A percentile compares a stretch with the other conserved stretches of the same genome.
Evolutionary conservation across 1,140 invertebrate species (phyloP).

Genomic region (Stegodyphus mimosarum): DNA sequence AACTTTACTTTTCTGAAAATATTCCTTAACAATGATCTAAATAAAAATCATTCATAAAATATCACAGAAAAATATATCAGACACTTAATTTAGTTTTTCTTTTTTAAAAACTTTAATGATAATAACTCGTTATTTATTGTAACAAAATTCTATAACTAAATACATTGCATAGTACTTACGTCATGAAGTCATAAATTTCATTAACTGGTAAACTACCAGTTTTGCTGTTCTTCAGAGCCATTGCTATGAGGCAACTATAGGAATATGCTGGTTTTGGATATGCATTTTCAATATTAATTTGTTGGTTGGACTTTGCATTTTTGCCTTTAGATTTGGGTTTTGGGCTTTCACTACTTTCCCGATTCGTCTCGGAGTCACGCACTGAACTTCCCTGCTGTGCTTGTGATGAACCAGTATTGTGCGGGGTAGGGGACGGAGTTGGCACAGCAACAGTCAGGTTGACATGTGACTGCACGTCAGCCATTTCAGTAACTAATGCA

Average conservation of each 20-base stretch:
- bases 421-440: conserved; percentile 62
- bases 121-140: too few relatives aligned
- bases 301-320: conserved; percentile 62
- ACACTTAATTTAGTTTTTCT: too few relatives aligned
- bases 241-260: conserved; percentile 96
- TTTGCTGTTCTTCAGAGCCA: conserved; percentile 95
- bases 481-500: conserved; percentile 35
- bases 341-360: conserved; percentile 69
- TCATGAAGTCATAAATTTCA: conserved; percentile 99
- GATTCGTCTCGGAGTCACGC: conserved; percentile 12
- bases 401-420: conserved; percentile 62
- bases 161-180: conserved; percentile 75
- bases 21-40: too few relatives aligned
- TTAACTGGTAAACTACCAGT: conserved; percentile 95
- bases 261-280: conserved; percentile 98
- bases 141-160: neutral
- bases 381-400: conserved; percentile 44
- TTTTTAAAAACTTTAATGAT: too few relatives aligned
- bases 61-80: too few relatives aligned
- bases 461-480: conserved; percentile 37
- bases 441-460: conserved; percentile 55
- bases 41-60: too few relatives aligned
- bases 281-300: conserved; percentile 73
- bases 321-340: conserved; percentile 68
- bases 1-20: too few relatives aligned